Evolutionary conservation across 2,888 invertebrate species (phyloP), one percentile per base, ranked within the genome.

Genomic region (Ferrisia virgata): DNA sequence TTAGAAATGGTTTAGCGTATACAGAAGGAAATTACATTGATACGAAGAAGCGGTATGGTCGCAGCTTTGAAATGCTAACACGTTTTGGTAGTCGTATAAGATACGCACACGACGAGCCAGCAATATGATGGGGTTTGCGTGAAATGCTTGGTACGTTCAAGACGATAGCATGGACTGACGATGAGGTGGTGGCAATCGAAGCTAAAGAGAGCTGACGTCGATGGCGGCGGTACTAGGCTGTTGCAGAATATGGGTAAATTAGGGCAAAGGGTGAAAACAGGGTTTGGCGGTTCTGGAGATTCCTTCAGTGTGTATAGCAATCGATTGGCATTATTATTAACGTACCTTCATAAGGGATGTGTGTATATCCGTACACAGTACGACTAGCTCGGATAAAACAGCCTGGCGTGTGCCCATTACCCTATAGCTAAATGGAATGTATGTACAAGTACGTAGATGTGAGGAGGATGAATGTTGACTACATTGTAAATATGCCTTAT

Each of bases 301-400:
- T 69, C 69, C 69, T 69, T 69, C 69, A 31, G 4, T 69, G 11
- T 69, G 69, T 31, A 31, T 53, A 47, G 28, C 28, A 69, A 69
- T 69, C 69, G 69, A 69, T 69, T 69, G 69, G 31, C 31, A 31
- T 4, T 69, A 31, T 69, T 69, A 69, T 69, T 69, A 64, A 64
- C 64, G 64, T 47, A n/a, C n/a, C n/a, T n/a, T n/a, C n/a, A 8
- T 43, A 69, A 69, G 69, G 69, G 69, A 69, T 69, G 69, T 69
- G 53, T 47, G 18, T 53, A 6, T n/a, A n/a, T n/a, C n/a, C n/a
- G n/a, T n/a, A n/a, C n/a, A n/a, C 6, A 2, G 2, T 47, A 28
- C 69, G 69, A 69, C 28, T 28, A n/a, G 69, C 31, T 69, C 15
- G 53, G 22, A 53, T 53, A 22, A 22, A 53, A 22, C 53, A 8